Conservation (phyloP, 2,888 invertebrate species). For the Cremastobaeus sp. region DNA sequence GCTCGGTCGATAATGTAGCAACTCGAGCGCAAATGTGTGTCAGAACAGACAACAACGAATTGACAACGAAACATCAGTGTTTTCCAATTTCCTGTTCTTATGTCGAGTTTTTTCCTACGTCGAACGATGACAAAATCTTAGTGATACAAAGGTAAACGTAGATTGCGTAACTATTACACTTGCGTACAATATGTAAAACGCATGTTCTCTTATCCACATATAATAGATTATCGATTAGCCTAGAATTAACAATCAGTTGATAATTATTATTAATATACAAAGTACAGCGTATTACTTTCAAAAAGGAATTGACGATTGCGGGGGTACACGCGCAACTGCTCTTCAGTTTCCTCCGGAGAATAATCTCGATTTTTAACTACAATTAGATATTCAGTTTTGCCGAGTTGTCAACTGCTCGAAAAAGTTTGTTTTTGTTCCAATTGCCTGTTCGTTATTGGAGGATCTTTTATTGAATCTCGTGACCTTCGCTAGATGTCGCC, state of each 20-base stretch:
- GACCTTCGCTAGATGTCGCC: no score
- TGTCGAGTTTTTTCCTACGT: slow-evolving; percentile 42
- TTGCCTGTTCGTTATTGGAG: no score
- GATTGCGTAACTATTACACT: slow-evolving; percentile 66
- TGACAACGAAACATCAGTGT: no score
- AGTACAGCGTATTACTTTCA: slow-evolving; percentile 76
- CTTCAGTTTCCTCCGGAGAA: slow-evolving; percentile 48
- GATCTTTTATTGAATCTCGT: no score
- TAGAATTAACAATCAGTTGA: slow-evolving; percentile 65
- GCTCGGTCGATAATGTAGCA: neutral
- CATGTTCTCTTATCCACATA: slow-evolving; percentile 63
- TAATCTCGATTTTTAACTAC: no score
- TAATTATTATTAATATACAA: slow-evolving; percentile 67
- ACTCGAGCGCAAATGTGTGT: no score
- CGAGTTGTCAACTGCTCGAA: no score
- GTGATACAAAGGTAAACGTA: slow-evolving; percentile 66
- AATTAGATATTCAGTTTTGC: no score
- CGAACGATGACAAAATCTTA: slow-evolving; percentile 58
- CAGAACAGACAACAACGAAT: no score
- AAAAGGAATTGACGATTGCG: slow-evolving; percentile 77
- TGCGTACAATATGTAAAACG: slow-evolving; percentile 68
- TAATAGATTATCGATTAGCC: slow-evolving; percentile 65
- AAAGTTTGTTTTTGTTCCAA: no score
- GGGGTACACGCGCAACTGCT: slow-evolving; percentile 68
- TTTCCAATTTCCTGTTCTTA: no score